Percentiles rank a stretch among this genome's conserved stretches.
Conservation (phyloP, 2,113 vertebrate species). For the Colaptes auratus region DNA sequence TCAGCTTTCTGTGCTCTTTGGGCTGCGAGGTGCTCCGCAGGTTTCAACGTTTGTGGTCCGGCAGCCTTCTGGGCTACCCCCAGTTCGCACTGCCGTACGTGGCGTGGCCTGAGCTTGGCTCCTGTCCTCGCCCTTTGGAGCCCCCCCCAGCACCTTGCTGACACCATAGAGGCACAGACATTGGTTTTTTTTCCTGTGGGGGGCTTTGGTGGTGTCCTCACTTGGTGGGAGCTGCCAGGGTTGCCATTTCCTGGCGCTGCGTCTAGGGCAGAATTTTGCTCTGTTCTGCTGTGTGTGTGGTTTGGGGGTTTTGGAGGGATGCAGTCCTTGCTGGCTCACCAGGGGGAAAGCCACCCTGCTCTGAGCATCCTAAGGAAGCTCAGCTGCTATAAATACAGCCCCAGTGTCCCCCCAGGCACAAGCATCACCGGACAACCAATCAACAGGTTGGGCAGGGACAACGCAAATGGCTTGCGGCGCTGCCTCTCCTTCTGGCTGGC, state of each 20-base stretch:
- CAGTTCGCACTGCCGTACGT: background rate
- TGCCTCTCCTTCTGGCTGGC: fast-evolving
- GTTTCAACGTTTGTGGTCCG: background rate
- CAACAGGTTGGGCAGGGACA: background rate
- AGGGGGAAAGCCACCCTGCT: background rate
- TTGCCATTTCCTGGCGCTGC: fast-evolving
- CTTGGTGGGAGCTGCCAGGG: background rate
- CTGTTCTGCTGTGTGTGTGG: background rate
- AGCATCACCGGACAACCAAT: background rate
- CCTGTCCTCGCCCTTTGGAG: background rate
- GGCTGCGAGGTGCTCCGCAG: background rate
- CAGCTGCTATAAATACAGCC: background rate
- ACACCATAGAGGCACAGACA: background rate
- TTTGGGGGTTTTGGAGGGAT: too few species aligned
- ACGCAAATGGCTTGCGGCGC: fast-evolving
- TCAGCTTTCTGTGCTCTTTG: background rate
- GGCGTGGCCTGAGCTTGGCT: background rate
- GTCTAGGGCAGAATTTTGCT: background rate
- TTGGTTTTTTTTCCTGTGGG: background rate
- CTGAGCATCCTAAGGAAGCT: background rate
- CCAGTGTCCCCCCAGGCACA: background rate
- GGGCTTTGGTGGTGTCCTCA: background rate
- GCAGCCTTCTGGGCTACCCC: background rate
- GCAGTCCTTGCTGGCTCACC: background rate
- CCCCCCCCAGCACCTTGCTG: background rate